Evolutionary conservation across 2,113 vertebrate species (phyloP), one percentile per base, ranked within the genome.

Genomic region (Ciconia boyciana): DNA sequence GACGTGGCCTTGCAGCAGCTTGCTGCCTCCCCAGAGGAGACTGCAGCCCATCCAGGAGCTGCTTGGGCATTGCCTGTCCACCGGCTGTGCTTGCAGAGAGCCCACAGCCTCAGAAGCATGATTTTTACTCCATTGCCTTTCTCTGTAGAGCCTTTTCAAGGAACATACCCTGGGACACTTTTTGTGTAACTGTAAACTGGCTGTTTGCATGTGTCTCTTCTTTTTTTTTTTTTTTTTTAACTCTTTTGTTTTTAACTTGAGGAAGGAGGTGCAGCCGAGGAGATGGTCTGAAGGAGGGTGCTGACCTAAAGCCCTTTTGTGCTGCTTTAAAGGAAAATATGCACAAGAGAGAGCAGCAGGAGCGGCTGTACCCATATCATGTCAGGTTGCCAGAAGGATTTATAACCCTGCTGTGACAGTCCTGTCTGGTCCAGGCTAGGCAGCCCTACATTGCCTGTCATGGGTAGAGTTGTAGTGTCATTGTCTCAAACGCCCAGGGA

Each of bases 301-400:
- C 70, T 94, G 93, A 85, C 81, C 89, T 91, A 49, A 89, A 89
- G 78, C 58, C 84, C 41, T 87, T 94, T 54, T 66, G 57, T 93
- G 69, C 44, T 57, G 48, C 78, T 89, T 93, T 81, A 55, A 81
- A 93, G n/a, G 51, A 70, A 89, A 91, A 82, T 29, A 52, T 3
- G 15, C 69, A 41, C 13, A 22, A 62, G 41, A 70, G 79, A 70
- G 76, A 71, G 60, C 66, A 86, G 76, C 76, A 87, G 46, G 55
- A 95, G 43, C 1, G 2, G 60, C 48, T 75, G 36, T 62, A 54
- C 32, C 52, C 32, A 12, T 34, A 41, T 36, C 0, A 4, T 52
- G 39, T 68, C 41, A 83, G 90, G 65, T 81, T 39, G 89, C 65
- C 3, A 2, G 49, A 60, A 89, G 70, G 78, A 78, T 89, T 95